These are phyloP conservation scores for Miltochrista miniata DNA, from an alignment of 2,888 invertebrate species.

Conservation along the genomic window DNA sequence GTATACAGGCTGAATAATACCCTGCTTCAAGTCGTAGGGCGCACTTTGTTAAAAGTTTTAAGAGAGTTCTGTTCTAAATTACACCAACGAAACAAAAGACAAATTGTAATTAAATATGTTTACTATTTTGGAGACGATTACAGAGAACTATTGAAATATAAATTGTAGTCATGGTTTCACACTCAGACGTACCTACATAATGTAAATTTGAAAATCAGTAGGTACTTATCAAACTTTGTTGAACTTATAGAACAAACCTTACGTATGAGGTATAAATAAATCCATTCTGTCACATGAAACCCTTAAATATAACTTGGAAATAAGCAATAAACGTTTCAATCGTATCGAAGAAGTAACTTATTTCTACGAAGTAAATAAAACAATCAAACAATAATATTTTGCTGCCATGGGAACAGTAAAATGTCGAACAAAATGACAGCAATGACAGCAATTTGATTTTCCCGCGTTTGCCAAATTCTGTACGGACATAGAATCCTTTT, in stretches of 20 bases:
- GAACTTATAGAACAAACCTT: background rate
- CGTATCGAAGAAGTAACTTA: conserved; percentile 6
- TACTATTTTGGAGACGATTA: too few species aligned
- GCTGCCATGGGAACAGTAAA: conserved; percentile 24
- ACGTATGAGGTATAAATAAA: background rate
- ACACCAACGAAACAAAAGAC: too few species aligned
- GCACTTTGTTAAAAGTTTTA: conserved; percentile 10
- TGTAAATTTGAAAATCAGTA: too few species aligned
- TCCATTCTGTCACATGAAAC: background rate
- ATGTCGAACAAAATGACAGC: background rate
- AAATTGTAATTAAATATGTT: too few species aligned
- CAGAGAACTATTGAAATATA: too few species aligned
- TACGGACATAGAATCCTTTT: background rate
- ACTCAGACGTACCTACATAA: too few species aligned
- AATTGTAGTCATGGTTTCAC: too few species aligned
- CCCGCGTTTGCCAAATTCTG: conserved; percentile 10
- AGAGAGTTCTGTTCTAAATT: conserved; percentile 3
- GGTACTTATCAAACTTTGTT: background rate
- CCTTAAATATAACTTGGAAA: background rate
- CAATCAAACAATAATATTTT: conserved; percentile 26
- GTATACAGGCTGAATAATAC: background rate
- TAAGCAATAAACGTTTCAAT: background rate
- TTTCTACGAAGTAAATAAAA: conserved; percentile 22
- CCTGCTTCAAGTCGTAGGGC: background rate
- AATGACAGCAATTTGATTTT: conserved; percentile 30